phyloP scores from a whole-genome alignment of 2,113 vertebrate genomes.

The Oreochromis tanganicae region DNA sequence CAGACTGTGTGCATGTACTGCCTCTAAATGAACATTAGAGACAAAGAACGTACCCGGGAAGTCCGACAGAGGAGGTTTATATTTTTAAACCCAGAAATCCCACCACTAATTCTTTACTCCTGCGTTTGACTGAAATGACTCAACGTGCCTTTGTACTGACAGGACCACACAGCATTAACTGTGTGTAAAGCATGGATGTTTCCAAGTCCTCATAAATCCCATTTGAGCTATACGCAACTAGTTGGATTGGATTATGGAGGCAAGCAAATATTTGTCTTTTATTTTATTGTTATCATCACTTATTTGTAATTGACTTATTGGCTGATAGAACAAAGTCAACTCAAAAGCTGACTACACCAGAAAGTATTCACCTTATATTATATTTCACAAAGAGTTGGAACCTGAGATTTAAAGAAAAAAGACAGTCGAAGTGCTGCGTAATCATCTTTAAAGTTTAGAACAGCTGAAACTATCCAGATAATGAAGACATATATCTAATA shows the following conservation, averaged over 20 bases:
- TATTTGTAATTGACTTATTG: neutral
- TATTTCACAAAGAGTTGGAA: neutral
- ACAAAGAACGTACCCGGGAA: neutral
- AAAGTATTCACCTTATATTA: neutral
- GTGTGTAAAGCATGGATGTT: neutral
- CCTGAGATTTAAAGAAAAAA: neutral
- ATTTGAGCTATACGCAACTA: neutral
- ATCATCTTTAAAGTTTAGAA: neutral
- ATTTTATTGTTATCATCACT: neutral
- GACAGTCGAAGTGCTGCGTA: neutral
- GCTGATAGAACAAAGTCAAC: neutral
- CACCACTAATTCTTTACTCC: neutral
- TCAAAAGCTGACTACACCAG: neutral
- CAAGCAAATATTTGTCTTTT: neutral
- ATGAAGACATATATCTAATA: neutral
- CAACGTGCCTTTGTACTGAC: neutral
- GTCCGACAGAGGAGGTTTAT: neutral
- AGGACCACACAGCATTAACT: neutral
- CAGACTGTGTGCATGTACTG: neutral
- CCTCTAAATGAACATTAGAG: slow-evolving; percentile 19
- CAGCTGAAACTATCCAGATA: neutral
- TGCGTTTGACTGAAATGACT: neutral
- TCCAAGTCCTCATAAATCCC: neutral
- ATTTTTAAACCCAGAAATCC: neutral
- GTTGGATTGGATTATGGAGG: neutral